Evolutionary conservation across 2,888 invertebrate genomes (phyloP), one percentile per base, ranked within the genome.

Genomic region (Mesorhabditis belari): DNA sequence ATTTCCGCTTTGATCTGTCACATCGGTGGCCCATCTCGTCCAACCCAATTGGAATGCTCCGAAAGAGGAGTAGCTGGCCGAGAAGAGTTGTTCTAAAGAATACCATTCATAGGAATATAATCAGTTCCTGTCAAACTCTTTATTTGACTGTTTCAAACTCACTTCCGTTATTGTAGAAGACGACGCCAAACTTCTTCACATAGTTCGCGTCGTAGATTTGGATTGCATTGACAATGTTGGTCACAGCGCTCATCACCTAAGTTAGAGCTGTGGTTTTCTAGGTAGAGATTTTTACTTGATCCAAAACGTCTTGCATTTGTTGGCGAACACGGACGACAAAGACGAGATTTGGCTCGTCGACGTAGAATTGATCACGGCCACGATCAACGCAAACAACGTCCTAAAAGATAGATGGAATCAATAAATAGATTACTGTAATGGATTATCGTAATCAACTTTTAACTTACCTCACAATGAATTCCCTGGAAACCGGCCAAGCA

Each of bases 341-440:
- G 17, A 70, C 70, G 21, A 76, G 62, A 3, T 67, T 69, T 6
- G 76, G 76, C 27, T 67, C 58, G 26, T 69, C 70, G n/a, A 70
- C 68, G 49, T 65, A 63, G 64, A 69, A 70, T 19, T 58, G 60
- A 24, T 62, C 35, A 28, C 64, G 65, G 4, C 66, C 58, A 17
- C 65, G 60, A 28, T 73, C 70, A 25, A 56, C 55, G 57, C 76
- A 76, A 5, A 62, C 29, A 9, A 74, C 74, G 70, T 35, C 5
- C 24, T 51, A 51, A 25, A 53, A 9, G 25, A 5, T 19, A n/a
- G 23, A 17, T 24, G n/a, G n/a, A n/a, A n/a, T n/a, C n/a, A n/a
- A n/a, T n/a, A n/a, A n/a, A n/a, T n/a, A n/a, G n/a, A n/a, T n/a
- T n/a, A n/a, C n/a, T n/a, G n/a, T n/a, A n/a, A n/a, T n/a, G n/a